Conservation (phyloP, 2,113 vertebrate species). For the Etheostoma spectabile region DNA sequence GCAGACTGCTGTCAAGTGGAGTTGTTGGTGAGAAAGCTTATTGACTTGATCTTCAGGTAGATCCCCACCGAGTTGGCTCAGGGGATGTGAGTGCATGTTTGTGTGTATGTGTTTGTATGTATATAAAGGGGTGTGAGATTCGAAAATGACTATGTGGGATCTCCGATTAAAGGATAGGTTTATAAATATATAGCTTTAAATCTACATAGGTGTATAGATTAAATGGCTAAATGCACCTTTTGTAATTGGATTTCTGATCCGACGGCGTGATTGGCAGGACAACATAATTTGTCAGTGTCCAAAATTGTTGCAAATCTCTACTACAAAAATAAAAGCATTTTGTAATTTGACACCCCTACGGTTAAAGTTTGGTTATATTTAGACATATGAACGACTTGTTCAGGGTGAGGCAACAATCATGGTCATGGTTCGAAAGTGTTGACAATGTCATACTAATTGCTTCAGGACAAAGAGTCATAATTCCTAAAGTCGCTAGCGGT, state of each 20-base stretch:
- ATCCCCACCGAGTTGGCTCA: conserved; percentile 42
- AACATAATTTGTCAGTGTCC: background rate
- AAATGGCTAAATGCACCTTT: background rate
- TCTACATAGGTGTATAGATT: too few relatives aligned
- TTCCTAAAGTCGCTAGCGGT: background rate
- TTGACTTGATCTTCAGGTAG: conserved; percentile 68
- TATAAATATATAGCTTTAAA: too few relatives aligned
- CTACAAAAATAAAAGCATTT: background rate
- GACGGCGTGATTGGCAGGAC: background rate
- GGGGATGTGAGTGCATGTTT: conserved; percentile 20
- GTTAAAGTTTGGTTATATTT: background rate
- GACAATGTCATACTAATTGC: too few relatives aligned
- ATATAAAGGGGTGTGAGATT: background rate
- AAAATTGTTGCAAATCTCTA: background rate
- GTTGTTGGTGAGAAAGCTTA: conserved; percentile 76
- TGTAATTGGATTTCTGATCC: background rate
- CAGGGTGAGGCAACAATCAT: background rate
- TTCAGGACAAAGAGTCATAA: background rate
- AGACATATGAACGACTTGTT: background rate
- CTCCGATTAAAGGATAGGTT: background rate
- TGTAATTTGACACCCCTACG: background rate
- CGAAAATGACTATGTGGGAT: background rate
- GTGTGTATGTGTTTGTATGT: background rate
- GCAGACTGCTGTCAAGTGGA: conserved; percentile 81
- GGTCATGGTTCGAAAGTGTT: background rate